Conservation (phyloP, 2,888 invertebrate species). For the Xestia sexstrigata region DNA sequence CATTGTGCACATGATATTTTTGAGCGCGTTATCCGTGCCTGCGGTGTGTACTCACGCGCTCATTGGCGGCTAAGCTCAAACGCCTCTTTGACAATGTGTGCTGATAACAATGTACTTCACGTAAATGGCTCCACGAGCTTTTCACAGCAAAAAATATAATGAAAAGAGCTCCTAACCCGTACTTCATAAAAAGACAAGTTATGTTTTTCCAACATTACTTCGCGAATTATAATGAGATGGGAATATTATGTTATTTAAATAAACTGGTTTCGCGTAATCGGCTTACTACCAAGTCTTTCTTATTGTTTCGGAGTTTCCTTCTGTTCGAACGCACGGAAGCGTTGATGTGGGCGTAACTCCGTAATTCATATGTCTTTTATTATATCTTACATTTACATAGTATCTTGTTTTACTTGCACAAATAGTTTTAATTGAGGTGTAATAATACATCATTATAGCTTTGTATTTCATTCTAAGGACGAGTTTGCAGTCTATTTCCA, state of each 20-base stretch:
- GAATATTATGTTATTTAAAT: conserved; percentile 51
- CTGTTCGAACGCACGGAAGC: conserved; percentile 49
- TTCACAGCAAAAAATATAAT: conserved; percentile 47
- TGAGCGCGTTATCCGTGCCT: conserved; percentile 56
- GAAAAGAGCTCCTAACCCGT: conserved; percentile 33
- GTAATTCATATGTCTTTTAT: conserved; percentile 41
- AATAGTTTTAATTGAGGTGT: not conserved
- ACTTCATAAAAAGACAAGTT: conserved; percentile 30
- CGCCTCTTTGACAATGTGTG: conserved; percentile 57
- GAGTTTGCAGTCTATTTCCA: conserved; percentile 4
- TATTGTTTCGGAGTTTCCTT: conserved; percentile 60
- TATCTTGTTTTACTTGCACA: conserved; percentile 20
- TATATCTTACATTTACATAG: conserved; percentile 26
- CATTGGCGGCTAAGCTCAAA: conserved; percentile 60
- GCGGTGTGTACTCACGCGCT: conserved; percentile 61
- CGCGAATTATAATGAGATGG: conserved; percentile 19
- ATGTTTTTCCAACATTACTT: conserved; percentile 27
- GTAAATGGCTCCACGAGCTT: conserved; percentile 48
- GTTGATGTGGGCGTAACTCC: conserved; percentile 36
- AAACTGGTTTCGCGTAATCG: conserved; percentile 51
- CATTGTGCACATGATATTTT: conserved; percentile 55
- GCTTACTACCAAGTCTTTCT: conserved; percentile 55
- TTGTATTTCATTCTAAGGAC: conserved; percentile 8
- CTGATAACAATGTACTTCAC: conserved; percentile 60
- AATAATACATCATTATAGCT: not conserved